Percentiles rank a stretch among this genome's conserved stretches.
phyloP scores from a whole-genome alignment of 2,113 vertebrate genomes.

The Dissostichus mawsoni region DNA sequence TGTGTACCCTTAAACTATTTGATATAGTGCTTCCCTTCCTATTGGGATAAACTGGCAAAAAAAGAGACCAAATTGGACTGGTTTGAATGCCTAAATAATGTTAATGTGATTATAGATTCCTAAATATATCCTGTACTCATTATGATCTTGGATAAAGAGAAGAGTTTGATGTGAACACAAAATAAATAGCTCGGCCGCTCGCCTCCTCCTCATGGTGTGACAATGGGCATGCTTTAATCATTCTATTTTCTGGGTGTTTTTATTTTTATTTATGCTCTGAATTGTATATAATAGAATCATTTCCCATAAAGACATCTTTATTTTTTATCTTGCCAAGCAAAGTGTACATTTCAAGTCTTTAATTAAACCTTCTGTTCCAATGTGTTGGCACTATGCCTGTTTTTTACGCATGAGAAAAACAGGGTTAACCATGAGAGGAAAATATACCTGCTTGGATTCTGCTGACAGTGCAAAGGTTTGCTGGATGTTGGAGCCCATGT shows the following conservation, averaged over 20 bases:
- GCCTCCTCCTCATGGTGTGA: conserved; percentile 68
- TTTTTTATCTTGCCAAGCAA: conserved; percentile 77
- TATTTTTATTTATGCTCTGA: conserved; percentile 66
- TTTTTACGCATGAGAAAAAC: conserved; percentile 78
- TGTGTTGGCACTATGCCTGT: conserved; percentile 61
- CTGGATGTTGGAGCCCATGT: conserved; percentile 46
- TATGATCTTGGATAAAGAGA: conserved; percentile 40
- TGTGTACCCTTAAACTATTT: conserved; percentile 49
- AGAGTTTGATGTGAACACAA: conserved; percentile 43
- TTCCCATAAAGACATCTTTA: conserved; percentile 78
- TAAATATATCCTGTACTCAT: conserved; percentile 49
- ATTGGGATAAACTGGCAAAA: conserved; percentile 33
- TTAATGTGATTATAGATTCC: conserved; percentile 29
- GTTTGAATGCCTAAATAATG: conserved; percentile 48
- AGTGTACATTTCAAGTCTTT: conserved; percentile 59
- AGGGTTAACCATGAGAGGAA: conserved; percentile 65
- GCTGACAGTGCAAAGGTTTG: conserved; percentile 52
- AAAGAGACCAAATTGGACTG: conserved; percentile 33
- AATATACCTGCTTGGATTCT: conserved; percentile 54
- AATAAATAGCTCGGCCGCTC: conserved; percentile 44
- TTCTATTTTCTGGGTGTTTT: conserved; percentile 68
- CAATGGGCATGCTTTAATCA: conserved; percentile 77
- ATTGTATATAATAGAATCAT: conserved; percentile 80
- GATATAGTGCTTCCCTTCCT: conserved; percentile 35
- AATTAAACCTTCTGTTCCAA: conserved; percentile 60